Conservation (phyloP, 1,140 invertebrate genomes). For the Oryzaephilus surinamensis region DNA sequence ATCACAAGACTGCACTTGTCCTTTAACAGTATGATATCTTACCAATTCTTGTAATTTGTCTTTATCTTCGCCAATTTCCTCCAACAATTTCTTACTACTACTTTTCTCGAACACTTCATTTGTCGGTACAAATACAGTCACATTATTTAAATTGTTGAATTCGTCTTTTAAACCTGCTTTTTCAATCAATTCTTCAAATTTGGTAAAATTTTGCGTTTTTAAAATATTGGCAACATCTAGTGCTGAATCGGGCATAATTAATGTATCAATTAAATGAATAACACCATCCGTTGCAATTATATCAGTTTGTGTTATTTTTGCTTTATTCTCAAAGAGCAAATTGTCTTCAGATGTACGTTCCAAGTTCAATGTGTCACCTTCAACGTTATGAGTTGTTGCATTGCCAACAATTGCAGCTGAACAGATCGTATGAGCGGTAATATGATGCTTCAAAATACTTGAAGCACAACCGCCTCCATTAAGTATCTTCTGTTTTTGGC, state of each 20-base stretch:
- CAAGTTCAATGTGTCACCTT: slow-evolving; percentile 42
- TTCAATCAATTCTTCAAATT: slow-evolving; percentile 39
- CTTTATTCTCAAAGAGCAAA: slow-evolving; percentile 38
- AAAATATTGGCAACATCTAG: slow-evolving; percentile 37
- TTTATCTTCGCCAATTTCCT: slow-evolving; percentile 35
- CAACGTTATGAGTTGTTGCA: slow-evolving; percentile 44
- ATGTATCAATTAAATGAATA: slow-evolving; percentile 54
- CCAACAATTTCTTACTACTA: slow-evolving; percentile 33
- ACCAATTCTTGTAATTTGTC: slow-evolving; percentile 43
- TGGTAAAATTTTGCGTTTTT: slow-evolving; percentile 39
- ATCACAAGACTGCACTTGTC: slow-evolving; percentile 39
- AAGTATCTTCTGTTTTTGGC: slow-evolving; percentile 36
- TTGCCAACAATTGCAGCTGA: slow-evolving; percentile 45
- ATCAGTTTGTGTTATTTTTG: slow-evolving; percentile 38
- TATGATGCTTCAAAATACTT: slow-evolving; percentile 53
- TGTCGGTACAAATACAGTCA: slow-evolving; percentile 52
- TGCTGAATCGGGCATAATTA: slow-evolving; percentile 48
- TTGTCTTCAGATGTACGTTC: slow-evolving; percentile 40
- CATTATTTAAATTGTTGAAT: slow-evolving; percentile 44
- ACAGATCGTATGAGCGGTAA: slow-evolving; percentile 56
- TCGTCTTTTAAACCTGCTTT: slow-evolving; percentile 46
- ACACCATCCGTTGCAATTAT: slow-evolving; percentile 58
- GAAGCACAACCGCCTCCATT: slow-evolving; percentile 39
- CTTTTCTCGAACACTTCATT: slow-evolving; percentile 47
- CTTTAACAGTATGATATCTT: slow-evolving; percentile 45